Percentiles rank a stretch among this genome's conserved stretches.
These are phyloP conservation scores for Malurus leucopterus DNA, from an alignment of 2,797 vertebrate genomes.

Conservation along the genomic window DNA sequence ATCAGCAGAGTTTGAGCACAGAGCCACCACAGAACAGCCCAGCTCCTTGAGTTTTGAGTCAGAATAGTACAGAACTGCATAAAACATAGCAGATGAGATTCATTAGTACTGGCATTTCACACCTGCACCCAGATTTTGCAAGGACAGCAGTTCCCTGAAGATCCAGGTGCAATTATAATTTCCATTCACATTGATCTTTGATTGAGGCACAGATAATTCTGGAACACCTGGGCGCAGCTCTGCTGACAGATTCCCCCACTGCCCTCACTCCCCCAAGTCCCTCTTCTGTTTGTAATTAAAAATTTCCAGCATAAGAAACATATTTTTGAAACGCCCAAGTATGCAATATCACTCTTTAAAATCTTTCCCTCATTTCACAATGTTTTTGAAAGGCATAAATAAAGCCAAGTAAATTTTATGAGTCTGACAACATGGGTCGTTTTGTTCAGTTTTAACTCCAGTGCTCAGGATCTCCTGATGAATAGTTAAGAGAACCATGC, in stretches of 20 bases:
- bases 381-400: background rate
- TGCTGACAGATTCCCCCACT: background rate
- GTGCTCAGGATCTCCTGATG: background rate
- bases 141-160: background rate
- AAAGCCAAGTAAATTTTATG: slow-evolving; percentile 8
- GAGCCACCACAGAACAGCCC: background rate
- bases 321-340: background rate
- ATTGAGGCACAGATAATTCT: background rate
- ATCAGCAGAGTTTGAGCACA: background rate
- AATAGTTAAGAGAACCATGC: background rate
- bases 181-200: background rate
- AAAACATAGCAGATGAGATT: background rate
- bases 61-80: background rate
- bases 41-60: background rate
- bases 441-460: background rate
- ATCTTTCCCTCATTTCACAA: background rate
- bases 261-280: background rate
- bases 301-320: background rate
- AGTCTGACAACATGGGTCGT: background rate
- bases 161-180: background rate
- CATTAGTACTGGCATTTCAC: background rate
- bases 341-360: background rate
- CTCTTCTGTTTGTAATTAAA: background rate
- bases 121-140: background rate
- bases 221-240: background rate